phyloP scores from a whole-genome alignment of 2,888 invertebrate genomes.

The Trichogramma dendrolimi region DNA sequence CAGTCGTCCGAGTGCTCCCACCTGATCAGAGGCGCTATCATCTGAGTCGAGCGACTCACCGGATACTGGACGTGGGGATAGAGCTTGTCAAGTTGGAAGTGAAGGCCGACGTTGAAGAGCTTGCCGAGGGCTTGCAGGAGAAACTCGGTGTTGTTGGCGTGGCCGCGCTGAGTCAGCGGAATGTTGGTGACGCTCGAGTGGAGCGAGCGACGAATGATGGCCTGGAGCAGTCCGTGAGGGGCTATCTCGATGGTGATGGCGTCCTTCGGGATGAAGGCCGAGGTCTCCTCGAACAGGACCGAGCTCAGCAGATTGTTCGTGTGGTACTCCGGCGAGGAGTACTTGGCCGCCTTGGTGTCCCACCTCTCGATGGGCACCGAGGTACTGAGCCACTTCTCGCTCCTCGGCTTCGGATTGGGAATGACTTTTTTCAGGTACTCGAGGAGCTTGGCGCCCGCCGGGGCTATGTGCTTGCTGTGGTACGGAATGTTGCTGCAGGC shows the following conservation, averaged over 20 bases:
- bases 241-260: slow-evolving; percentile 85
- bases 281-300: slow-evolving; percentile 75
- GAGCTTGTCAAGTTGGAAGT: slow-evolving; percentile 59
- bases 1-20: slow-evolving; percentile 81
- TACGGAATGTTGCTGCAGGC: slow-evolving; percentile 85
- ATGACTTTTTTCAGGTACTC: slow-evolving; percentile 64
- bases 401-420: slow-evolving; percentile 63
- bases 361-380: slow-evolving; percentile 72
- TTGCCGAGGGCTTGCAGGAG: slow-evolving; percentile 64
- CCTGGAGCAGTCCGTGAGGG: slow-evolving; percentile 83
- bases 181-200: slow-evolving; percentile 66
- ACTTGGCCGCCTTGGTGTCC: slow-evolving; percentile 62
- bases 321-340: slow-evolving; percentile 82
- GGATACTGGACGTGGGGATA: slow-evolving; percentile 76
- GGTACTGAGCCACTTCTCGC: slow-evolving; percentile 78
- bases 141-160: slow-evolving; percentile 62
- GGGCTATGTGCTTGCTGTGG: slow-evolving; percentile 77
- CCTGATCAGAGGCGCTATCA: slow-evolving; percentile 75
- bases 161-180: slow-evolving; percentile 69
- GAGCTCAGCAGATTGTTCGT: slow-evolving; percentile 75
- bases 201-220: slow-evolving; percentile 76
- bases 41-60: slow-evolving; percentile 80
- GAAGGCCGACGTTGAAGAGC: slow-evolving; percentile 72
- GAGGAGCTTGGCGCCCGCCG: slow-evolving; percentile 66
- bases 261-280: slow-evolving; percentile 72